Base-by-base conservation (phyloP, 2,797 vertebrate genomes). In the Protosalanx chinensis region DNA sequence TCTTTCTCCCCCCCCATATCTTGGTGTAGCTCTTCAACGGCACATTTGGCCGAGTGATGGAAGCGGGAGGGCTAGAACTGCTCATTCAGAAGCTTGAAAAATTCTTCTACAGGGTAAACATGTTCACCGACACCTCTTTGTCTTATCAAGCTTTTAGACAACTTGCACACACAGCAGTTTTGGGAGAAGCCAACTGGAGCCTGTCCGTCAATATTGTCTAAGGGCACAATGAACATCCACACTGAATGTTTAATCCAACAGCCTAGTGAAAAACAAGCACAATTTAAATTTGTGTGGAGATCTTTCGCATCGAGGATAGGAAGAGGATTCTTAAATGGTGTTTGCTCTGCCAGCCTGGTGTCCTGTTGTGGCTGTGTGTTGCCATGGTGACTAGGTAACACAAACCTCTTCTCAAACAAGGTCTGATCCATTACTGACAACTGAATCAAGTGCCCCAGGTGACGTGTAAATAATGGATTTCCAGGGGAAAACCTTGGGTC, bases 101-200 rank as follows among this genome's bases (percentile, higher is more conserved):
- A 88, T 99, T 99, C 88, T 99, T 99, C 88, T 97, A 96, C 91
- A 93, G 97, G 93, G 98, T 98, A 91, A 94, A 86, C 41, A 10
- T 8, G 15, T 20, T 5, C 5, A 35, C 23, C n/a, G 23, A 41
- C 20, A 20, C 32, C 16, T 32, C 27, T 63, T 41, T 41, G 37
- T 41, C 37, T 41, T 41, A 41, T 41, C 37, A 41, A 41, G 37
- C 8, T 10, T 41, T 2, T 10, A 12, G 37, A 41, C 37, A 41
- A 53, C 16, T 2, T n/a, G 5, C 51, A 53, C 51, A 53, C 51
- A 53, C 13, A 53, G 15, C 13, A n/a, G 51, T 53, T 18, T 2
- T n/a, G 18, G 18, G 51, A 53, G 4, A 53, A 53, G 51, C 18
- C 51, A 53, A 16, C 16, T 5, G 4, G 1, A 53, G 13, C 51